These are phyloP conservation scores for Ceyx melanurus DNA, from an alignment of 2,113 vertebrate genomes.

Conservation along the genomic window DNA sequence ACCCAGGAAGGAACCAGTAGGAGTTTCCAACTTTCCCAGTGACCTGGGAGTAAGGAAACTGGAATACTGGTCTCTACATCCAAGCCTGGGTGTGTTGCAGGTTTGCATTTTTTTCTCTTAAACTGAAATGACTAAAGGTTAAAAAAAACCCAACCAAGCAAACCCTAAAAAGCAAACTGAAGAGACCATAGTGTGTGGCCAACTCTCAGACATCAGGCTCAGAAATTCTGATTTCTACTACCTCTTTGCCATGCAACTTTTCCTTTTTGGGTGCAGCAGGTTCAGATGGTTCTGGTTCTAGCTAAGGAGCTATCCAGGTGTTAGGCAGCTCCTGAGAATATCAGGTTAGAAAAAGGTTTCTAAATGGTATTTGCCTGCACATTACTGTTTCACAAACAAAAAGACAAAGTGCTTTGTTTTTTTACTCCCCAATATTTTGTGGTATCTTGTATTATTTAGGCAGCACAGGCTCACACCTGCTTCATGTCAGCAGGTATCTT, in stretches of 20 bases:
- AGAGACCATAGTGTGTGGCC: neutral
- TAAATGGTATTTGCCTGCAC: neutral
- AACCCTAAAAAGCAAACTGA: neutral
- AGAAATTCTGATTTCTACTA: neutral
- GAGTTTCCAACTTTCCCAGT: neutral
- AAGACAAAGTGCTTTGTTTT: neutral
- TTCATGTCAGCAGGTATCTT: neutral
- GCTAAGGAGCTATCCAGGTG: neutral
- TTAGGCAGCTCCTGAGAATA: neutral
- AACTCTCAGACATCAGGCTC: neutral
- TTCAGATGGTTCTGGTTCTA: neutral
- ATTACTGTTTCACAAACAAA: neutral
- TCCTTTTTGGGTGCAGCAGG: neutral
- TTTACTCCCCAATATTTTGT: accelerated
- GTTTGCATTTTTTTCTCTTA: neutral
- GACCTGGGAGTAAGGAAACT: neutral
- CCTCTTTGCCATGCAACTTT: neutral
- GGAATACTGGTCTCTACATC: neutral
- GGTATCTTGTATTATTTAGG: neutral
- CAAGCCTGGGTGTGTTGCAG: neutral
- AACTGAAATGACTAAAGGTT: neutral
- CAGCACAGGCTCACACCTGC: neutral
- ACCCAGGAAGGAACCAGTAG: neutral
- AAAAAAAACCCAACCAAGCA: neutral
- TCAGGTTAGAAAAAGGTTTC: neutral